Conservation (phyloP, 2,113 vertebrate species). For the Labeo catla region DNA sequence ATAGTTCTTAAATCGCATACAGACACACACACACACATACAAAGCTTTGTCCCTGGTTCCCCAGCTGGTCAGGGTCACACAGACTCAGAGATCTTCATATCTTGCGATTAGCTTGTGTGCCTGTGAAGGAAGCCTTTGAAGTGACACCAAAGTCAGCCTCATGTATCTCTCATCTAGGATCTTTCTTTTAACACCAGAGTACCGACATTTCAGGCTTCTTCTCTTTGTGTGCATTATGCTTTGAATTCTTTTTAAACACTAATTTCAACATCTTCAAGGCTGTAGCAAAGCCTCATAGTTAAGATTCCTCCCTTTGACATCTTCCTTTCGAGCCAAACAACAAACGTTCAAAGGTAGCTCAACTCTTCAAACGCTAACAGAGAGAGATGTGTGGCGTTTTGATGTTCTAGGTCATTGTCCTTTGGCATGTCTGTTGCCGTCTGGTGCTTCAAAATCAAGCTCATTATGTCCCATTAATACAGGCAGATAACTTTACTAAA, state of each 20-base stretch:
- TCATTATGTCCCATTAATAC: constrained; percentile 35
- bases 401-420: constrained; percentile 64
- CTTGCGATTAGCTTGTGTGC: constrained; percentile 76
- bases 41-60: constrained; percentile 66
- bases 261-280: constrained; percentile 80
- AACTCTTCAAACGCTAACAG: constrained; percentile 59
- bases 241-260: constrained; percentile 80
- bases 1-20: constrained; percentile 74
- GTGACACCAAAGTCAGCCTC: constrained; percentile 81
- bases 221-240: constrained; percentile 76
- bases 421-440: constrained; percentile 29
- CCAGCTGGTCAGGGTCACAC: constrained; percentile 78
- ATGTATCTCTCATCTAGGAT: constrained; percentile 79
- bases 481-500: constrained; percentile 35
- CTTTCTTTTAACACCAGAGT: constrained; percentile 78
- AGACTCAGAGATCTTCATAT: constrained; percentile 74
- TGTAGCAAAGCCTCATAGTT: constrained; percentile 63
- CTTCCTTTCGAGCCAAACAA: constrained; percentile 68
- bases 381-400: constrained; percentile 49
- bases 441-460: constrained; percentile 27
- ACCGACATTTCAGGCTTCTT: constrained; percentile 75
- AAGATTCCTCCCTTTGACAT: constrained; percentile 71
- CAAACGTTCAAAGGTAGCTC: constrained; percentile 69
- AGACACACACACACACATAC: constrained; percentile 69
- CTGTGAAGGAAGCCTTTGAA: constrained; percentile 80